Evolutionary conservation across 2,888 invertebrate genomes (phyloP).

Genomic region (Xanthorhoe spadicearia): DNA sequence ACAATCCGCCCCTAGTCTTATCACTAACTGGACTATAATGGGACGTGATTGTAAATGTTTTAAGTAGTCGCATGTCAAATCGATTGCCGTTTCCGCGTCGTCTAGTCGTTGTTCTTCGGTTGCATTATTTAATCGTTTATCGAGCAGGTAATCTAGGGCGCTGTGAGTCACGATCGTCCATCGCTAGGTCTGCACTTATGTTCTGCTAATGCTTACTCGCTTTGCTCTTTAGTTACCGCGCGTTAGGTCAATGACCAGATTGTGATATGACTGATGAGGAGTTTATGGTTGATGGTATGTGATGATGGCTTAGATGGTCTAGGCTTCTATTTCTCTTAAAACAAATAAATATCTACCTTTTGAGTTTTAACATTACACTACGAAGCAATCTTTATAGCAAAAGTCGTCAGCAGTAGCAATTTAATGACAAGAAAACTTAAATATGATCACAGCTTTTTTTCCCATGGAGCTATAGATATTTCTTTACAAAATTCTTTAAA

Average conservation of each 20-base stretch:
- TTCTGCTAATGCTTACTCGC: not conserved
- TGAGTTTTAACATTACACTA: no score
- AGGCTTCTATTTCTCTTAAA: not conserved
- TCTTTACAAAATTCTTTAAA: no score
- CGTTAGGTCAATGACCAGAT: not conserved
- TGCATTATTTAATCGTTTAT: conserved; percentile 60
- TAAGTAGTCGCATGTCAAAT: conserved; percentile 40
- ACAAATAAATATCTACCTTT: not conserved
- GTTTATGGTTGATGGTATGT: not conserved
- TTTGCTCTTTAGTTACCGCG: not conserved
- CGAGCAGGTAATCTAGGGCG: conserved; percentile 49
- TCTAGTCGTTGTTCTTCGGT: conserved; percentile 45
- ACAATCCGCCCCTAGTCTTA: not conserved
- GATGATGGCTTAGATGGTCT: not conserved
- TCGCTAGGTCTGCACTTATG: conserved; percentile 7
- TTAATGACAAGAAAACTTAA: no score
- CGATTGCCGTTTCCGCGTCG: conserved; percentile 50
- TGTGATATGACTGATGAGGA: not conserved
- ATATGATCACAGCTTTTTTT: no score
- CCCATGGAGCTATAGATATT: no score
- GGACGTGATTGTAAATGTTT: conserved; percentile 10
- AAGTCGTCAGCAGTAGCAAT: no score
- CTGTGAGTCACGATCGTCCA: conserved; percentile 43
- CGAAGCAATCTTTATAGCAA: no score
- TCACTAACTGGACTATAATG: conserved; percentile 2